Evolutionary conservation across 2,797 vertebrate genomes (phyloP).

Genomic region (Poeciliopsis presidionis): DNA sequence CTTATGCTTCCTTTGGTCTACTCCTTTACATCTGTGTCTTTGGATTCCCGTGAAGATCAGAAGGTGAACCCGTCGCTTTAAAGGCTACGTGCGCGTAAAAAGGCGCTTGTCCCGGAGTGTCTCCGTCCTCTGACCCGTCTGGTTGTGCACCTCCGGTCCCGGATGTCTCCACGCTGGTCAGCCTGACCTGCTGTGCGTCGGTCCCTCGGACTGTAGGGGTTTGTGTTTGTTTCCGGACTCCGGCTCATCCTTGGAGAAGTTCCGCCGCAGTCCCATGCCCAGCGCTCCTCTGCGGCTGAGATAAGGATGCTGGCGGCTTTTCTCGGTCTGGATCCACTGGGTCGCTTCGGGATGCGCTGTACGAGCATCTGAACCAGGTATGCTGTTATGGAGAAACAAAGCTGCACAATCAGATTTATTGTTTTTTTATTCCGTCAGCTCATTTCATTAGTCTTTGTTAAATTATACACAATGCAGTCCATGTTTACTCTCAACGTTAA

Average conservation of each 20-base stretch:
- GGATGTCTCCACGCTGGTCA: constrained; percentile 9
- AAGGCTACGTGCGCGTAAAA: constrained; percentile 54
- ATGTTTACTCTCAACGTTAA: constrained; percentile 12
- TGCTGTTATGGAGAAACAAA: not conserved
- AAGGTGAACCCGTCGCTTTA: constrained; percentile 23
- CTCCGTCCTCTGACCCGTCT: not conserved
- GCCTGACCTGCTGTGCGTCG: constrained; percentile 38
- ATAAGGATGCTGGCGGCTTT: constrained; percentile 51
- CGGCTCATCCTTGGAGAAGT: constrained; percentile 58
- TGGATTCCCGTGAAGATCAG: not conserved
- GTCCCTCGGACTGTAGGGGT: constrained; percentile 11
- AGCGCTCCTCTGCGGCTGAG: constrained; percentile 28
- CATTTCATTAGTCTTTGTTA: not conserved
- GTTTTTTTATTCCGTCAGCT: not conserved
- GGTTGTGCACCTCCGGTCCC: constrained; percentile 21
- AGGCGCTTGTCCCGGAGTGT: constrained; percentile 2
- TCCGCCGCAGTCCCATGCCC: constrained; percentile 57
- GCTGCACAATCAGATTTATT: not conserved
- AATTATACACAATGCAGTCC: not conserved
- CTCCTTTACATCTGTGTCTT: not conserved
- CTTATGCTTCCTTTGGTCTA: not conserved
- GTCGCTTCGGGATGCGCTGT: constrained; percentile 46
- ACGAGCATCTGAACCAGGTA: constrained; percentile 67
- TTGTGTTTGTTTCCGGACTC: constrained; percentile 33
- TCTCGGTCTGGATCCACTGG: constrained; percentile 50